Evolutionary conservation across 92 coral and sea anemone genomes (phyloP).

Genomic region (Phenganax subtilis): DNA sequence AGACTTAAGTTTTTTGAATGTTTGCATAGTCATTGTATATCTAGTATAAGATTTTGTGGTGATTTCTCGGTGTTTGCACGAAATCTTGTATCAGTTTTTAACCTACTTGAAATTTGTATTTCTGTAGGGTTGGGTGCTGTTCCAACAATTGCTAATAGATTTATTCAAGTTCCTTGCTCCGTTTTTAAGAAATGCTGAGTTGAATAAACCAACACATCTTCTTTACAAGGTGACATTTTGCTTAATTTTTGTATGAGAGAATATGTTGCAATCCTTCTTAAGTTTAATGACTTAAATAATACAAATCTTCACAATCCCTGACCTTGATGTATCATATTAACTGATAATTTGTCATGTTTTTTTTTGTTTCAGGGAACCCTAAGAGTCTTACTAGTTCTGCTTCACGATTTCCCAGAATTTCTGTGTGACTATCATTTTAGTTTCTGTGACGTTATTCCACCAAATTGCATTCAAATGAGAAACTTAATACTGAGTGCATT

Average conservation of each 20-base stretch:
- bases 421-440: conserved; percentile 99
- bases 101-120: neutral
- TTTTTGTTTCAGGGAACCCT: conserved; percentile 76
- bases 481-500: conserved; percentile 94
- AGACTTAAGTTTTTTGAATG: too few relatives aligned
- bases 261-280: too few relatives aligned
- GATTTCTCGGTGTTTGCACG: too few relatives aligned
- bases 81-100: neutral
- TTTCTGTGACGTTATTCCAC: conserved; percentile 99
- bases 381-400: conserved; percentile 86
- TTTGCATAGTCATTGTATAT: too few relatives aligned
- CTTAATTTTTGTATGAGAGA: neutral
- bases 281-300: too few relatives aligned
- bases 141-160: conserved; percentile 90
- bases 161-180: conserved; percentile 98
- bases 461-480: conserved; percentile 98
- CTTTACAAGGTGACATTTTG: conserved; percentile 67
- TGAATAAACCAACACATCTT: conserved; percentile 87
- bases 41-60: too few relatives aligned
- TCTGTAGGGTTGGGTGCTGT: conserved; percentile 83
- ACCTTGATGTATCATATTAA: neutral
- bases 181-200: conserved; percentile 90
- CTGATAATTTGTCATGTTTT: neutral
- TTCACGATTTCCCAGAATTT: conserved; percentile 99
- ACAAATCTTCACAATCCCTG: neutral